Evolutionary conservation across 2,113 vertebrate species (phyloP), one percentile per base, ranked within the genome.

Genomic region (Nesoenas mayeri): DNA sequence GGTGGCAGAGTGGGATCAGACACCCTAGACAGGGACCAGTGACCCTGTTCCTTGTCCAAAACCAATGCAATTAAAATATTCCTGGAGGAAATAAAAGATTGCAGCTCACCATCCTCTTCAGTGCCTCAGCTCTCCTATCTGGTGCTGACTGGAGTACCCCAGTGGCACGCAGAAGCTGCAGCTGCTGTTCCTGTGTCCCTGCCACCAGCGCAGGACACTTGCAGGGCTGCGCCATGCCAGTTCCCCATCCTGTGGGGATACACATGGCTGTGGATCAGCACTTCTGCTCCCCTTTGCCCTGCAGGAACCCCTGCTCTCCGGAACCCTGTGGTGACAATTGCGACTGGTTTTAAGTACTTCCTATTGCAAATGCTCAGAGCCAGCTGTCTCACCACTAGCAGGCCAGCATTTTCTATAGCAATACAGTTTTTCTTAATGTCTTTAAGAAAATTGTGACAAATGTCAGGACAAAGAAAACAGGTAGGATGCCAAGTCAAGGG

Each of bases 221-320:
- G 31, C 36, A 64, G 73, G 32, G 29, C 67, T 78, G 47, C 2
- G 4, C 40, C 1, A 1, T 2, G 1, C 38, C 0, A 2, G 38
- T 10, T 75, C 48, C 53, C 65, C 31, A 51, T 51, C 54, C 50
- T 10, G 1, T 1, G 21, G 29, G 38, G 14, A 60, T 31, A 62
- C 12, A n/a, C 15, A 0, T 10, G 2, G 61, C 70, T 42, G 57
- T 4, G 1, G 73, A 36, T 66, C 60, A 48, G 70, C 47, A 32
- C 6, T 85, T 78, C 69, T 71, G 78, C 42, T 71, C 29, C 88
- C 57, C n/a, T 66, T 11, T 79, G 61, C 22, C 60, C 81, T 42
- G 57, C 38, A 82, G 36, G 54, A 61, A 34, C 31, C 36, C 34
- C 20, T 42, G 26, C 61, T 60, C 29, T 58, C 57, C 9, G 42